Evolutionary conservation across 2,113 vertebrate species (phyloP).

Genomic region (Brevimyrus niger): DNA sequence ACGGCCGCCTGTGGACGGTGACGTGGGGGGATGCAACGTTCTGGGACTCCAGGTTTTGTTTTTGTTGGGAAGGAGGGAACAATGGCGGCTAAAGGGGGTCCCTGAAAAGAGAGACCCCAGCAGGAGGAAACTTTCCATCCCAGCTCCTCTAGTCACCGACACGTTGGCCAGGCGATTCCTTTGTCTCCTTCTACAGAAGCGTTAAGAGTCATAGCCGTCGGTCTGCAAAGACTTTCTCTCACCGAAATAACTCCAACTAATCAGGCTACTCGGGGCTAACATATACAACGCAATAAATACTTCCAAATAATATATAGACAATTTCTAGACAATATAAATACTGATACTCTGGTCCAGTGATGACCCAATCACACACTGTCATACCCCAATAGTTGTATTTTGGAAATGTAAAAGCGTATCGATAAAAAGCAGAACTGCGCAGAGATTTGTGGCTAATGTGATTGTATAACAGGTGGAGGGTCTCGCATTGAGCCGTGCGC

Average conservation of each 20-base stretch:
- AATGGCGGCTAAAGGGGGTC: neutral
- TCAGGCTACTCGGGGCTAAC: neutral
- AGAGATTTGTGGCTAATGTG: constrained; percentile 14
- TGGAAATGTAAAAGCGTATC: neutral
- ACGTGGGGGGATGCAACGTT: neutral
- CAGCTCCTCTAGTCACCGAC: neutral
- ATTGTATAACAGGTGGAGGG: constrained; percentile 63
- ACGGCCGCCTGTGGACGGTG: neutral
- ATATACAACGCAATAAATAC: neutral
- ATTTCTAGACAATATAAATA: neutral
- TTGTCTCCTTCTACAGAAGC: neutral
- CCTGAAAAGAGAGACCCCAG: neutral
- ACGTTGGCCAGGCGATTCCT: neutral
- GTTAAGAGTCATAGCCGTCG: neutral
- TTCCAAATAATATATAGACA: neutral
- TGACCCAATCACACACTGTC: neutral
- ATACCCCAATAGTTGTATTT: neutral
- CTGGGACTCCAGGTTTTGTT: neutral
- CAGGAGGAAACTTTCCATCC: neutral
- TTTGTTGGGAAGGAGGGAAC: constrained; percentile 4
- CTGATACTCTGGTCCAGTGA: neutral
- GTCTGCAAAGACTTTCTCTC: neutral
- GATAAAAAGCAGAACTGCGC: neutral
- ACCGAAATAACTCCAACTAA: neutral
- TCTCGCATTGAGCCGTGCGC: constrained; percentile 24